Evolutionary conservation across 2,888 invertebrate species (phyloP), one percentile per base, ranked within the genome.

Genomic region (Ditula angustiorana): DNA sequence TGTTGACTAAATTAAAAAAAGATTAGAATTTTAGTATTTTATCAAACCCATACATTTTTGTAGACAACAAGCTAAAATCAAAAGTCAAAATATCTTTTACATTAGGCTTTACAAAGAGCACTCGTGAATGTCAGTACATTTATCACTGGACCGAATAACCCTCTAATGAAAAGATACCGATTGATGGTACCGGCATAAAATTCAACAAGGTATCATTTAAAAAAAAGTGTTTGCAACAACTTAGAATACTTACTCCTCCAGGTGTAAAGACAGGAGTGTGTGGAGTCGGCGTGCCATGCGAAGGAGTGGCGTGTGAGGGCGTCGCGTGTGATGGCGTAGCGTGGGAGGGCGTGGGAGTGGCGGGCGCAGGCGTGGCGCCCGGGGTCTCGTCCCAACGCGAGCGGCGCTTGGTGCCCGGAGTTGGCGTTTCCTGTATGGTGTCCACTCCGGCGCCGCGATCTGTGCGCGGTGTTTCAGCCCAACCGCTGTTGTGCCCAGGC

Each of bases 301-400:
- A 94, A 0, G 96, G 96, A 7, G 96, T 96, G 63, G 96, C 94
- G 82, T 96, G 95, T 30, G 96, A 92, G 0, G 96, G 96, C 28
- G 96, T 97, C 75, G 95, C 93, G 78, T 95, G 95, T 24, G 94
- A 95, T 2, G 97, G 96, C 24, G 96, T 96, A 79, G 95, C 95
- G 81, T 95, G 95, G 3, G 88, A 93, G 0, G 96, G 96, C 10
- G 96, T 95, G 24, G 96, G 96, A 59, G 96, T 96, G 78, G 96
- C 95, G 67, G 96, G 88, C 61, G 95, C 94, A 0, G 96, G 96
- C 58, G 96, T 96, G 11, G 94, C 92, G 74, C 96, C 96, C 0
- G 99, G 99, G 0, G 99, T 99, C 89, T 99, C 99, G 86, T 99
- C 99, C 99, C 99, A 99, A 68, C 99, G 95, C 63, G 99, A 98